phyloP scores from a whole-genome alignment of 2,797 vertebrate genomes.

The Petrocephalus sullivani region DNA sequence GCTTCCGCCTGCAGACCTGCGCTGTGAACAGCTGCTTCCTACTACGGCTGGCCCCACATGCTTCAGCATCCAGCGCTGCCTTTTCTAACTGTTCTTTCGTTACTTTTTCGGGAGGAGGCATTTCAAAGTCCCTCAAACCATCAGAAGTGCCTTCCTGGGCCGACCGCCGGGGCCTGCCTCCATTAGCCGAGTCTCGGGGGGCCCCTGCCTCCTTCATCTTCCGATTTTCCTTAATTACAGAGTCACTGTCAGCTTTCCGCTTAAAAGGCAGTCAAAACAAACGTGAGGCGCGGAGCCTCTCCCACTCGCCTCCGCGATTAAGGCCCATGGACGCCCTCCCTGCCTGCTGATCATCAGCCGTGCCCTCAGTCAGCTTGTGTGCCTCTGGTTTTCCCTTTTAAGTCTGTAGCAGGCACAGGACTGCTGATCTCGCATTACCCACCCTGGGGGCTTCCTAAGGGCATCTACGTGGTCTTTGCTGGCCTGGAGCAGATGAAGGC shows the following conservation, averaged over 20 bases:
- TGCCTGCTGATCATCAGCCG: conserved; percentile 15
- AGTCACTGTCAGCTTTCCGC: conserved; percentile 56
- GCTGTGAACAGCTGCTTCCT: neutral
- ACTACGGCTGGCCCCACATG: neutral
- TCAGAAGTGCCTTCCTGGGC: neutral
- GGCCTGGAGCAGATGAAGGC: neutral
- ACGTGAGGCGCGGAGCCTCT: conserved; percentile 40
- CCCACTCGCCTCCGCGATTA: conserved; percentile 12
- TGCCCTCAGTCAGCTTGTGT: neutral
- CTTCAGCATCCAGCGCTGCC: neutral
- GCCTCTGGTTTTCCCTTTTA: neutral
- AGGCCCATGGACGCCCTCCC: neutral
- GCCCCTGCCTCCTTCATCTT: conserved; percentile 56
- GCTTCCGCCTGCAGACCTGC: neutral
- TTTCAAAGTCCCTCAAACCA: neutral
- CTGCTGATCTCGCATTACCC: neutral
- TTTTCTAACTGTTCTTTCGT: neutral
- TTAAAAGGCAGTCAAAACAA: conserved; percentile 56
- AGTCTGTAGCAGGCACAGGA: neutral
- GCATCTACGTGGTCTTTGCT: neutral
- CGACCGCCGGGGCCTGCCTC: neutral
- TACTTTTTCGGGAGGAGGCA: neutral
- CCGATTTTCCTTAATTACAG: conserved; percentile 72
- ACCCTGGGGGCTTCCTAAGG: neutral
- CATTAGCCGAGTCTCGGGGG: conserved; percentile 10